Conservation (phyloP, 1,140 invertebrate species). For the roundworm (Caenorhabditis elegans) region WBcel235 BX284604.4:13589001-13589500, state of each 20-base stretch:
- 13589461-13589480: not conserved
- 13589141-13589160: not conserved
- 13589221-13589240: too few species aligned
- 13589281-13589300: too few species aligned
- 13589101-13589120: not conserved
- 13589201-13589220: not conserved
- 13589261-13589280: too few species aligned
- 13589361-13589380: too few species aligned
- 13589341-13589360: too few species aligned
- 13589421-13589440: not conserved
- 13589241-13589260: too few species aligned
- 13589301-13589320: too few species aligned
- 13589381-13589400: not conserved
- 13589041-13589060: not conserved
- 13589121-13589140: not conserved
- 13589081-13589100: not conserved
- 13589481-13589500: not conserved
- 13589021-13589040: not conserved
- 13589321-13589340: too few species aligned
- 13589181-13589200: not conserved
- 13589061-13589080: not conserved
- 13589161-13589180: not conserved
- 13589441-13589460: not conserved
- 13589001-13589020: not conserved
- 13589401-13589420: not conserved